Evolutionary conservation across 2,888 invertebrate genomes (phyloP).

Genomic region (Limnephilus rhombicus): DNA sequence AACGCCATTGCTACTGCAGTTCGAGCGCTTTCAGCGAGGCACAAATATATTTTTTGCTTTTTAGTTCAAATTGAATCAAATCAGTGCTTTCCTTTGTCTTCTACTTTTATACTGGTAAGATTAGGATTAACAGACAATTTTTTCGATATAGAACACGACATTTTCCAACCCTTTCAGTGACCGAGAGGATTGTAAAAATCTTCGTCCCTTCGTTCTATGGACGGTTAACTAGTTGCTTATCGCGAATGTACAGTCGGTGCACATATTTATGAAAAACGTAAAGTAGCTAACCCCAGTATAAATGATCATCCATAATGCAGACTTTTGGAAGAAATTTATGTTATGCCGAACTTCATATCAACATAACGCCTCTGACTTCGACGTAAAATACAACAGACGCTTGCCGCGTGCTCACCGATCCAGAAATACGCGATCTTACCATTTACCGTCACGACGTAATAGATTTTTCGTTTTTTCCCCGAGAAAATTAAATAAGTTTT

Average conservation of each 20-base stretch:
- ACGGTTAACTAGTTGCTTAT: not conserved
- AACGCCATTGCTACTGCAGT: too few species aligned
- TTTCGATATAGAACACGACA: not conserved
- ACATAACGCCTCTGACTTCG: not conserved
- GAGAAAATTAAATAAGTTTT: constrained; percentile 13
- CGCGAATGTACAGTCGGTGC: too few species aligned
- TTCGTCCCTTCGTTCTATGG: not conserved
- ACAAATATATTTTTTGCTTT: not conserved
- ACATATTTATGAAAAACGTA: too few species aligned
- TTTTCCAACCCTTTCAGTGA: not conserved
- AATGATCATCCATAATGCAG: not conserved
- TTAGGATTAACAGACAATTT: not conserved
- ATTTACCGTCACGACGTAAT: not conserved
- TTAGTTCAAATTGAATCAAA: not conserved
- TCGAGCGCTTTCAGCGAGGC: too few species aligned
- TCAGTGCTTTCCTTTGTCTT: not conserved
- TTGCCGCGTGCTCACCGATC: not conserved
- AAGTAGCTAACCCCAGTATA: too few species aligned
- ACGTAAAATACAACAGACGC: not conserved
- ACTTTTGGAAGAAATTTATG: too few species aligned
- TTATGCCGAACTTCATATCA: too few species aligned
- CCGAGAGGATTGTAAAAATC: not conserved
- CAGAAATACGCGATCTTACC: not conserved
- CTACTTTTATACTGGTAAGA: not conserved
- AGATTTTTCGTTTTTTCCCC: not conserved